Percentiles rank a stretch among this genome's conserved stretches.
These are phyloP conservation scores for Aleiodes leptofemur DNA, from an alignment of 2,888 invertebrate species.

Conservation along the genomic window DNA sequence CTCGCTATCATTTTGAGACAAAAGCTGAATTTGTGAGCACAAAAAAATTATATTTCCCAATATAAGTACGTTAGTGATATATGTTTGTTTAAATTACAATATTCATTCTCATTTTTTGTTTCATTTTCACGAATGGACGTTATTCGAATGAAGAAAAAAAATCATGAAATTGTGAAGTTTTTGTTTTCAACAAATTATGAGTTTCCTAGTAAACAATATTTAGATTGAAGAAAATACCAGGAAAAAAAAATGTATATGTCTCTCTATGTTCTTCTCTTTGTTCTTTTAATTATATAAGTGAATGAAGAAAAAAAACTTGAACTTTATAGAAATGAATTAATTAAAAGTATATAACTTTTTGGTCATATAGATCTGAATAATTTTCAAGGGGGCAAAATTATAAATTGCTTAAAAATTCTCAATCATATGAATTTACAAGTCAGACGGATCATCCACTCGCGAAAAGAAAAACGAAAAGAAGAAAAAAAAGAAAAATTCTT, in stretches of 20 bases:
- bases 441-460: slow-evolving; percentile 47
- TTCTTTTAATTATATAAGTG: slow-evolving; percentile 28
- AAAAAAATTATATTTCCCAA: slow-evolving; percentile 49
- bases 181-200: neutral
- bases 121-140: slow-evolving; percentile 33
- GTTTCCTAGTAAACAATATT: neutral
- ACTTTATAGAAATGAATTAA: slow-evolving; percentile 33
- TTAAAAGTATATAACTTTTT: slow-evolving; percentile 49
- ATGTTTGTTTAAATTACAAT: slow-evolving; percentile 24
- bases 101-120: slow-evolving; percentile 10
- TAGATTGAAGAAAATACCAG: neutral
- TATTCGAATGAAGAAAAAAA: neutral
- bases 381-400: slow-evolving; percentile 25
- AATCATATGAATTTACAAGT: slow-evolving; percentile 14
- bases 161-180: neutral
- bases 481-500: neutral
- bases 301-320: slow-evolving; percentile 17
- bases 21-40: slow-evolving; percentile 21
- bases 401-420: slow-evolving; percentile 21
- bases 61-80: slow-evolving; percentile 48
- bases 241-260: slow-evolving; percentile 3
- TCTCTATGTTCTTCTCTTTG: neutral
- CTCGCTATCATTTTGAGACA: neutral
- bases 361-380: slow-evolving; percentile 25
- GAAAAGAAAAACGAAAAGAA: slow-evolving; percentile 17